phyloP scores from a whole-genome alignment of 2,797 vertebrate species.

The Epinephelus awoara region DNA sequence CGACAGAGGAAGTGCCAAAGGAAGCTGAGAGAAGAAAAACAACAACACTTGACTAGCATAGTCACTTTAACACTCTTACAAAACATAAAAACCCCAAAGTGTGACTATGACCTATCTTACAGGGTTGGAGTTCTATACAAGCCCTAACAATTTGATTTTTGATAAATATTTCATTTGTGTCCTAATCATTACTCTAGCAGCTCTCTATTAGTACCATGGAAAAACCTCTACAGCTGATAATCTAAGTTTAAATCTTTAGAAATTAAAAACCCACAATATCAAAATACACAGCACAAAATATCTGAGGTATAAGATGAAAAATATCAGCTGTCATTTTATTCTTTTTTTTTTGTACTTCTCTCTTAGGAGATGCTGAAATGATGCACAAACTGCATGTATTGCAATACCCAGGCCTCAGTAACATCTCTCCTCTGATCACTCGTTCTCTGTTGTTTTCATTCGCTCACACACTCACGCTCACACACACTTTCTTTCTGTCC shows the following conservation, averaged over 20 bases:
- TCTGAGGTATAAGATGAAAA: constrained; percentile 99
- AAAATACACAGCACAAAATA: constrained; percentile 99
- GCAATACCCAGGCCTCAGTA: constrained; percentile 96
- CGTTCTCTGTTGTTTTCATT: constrained; percentile 55
- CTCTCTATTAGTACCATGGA: constrained; percentile 94
- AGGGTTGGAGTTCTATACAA: constrained; percentile 91
- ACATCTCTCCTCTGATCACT: constrained; percentile 88
- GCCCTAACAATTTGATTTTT: constrained; percentile 90
- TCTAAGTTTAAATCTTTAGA: constrained; percentile 93
- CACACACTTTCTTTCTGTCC: constrained; percentile 61
- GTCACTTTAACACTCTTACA: constrained; percentile 93
- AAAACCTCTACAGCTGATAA: constrained; percentile 93
- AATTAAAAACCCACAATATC: constrained; percentile 99
- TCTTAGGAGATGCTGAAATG: constrained; percentile 95
- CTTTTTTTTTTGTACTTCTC: constrained; percentile 69
- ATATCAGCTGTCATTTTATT: constrained; percentile 86
- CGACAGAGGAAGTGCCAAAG: constrained; percentile 63
- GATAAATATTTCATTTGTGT: constrained; percentile 75
- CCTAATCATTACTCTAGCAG: constrained; percentile 86
- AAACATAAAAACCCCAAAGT: constrained; percentile 91
- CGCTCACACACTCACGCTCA: constrained; percentile 41
- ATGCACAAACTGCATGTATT: constrained; percentile 96
- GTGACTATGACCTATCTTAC: constrained; percentile 91
- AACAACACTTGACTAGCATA: constrained; percentile 89
- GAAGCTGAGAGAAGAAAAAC: constrained; percentile 84